phyloP scores from a whole-genome alignment of 2,113 vertebrate genomes.

The Ptyas mucosa region DNA sequence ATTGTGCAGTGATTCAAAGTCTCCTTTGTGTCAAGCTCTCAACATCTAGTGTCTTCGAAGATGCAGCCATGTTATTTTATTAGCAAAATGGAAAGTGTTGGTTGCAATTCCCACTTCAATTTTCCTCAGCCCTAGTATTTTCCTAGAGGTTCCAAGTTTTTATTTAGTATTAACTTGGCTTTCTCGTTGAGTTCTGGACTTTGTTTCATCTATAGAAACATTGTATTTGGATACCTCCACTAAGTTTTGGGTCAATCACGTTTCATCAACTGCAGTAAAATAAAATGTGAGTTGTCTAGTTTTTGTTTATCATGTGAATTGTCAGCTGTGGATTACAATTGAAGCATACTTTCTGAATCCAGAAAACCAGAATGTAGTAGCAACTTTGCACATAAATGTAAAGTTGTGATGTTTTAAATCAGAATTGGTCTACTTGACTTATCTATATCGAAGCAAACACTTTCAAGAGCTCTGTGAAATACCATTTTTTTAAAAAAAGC shows the following conservation, averaged over 20 bases:
- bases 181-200: background rate
- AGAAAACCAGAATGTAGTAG: background rate
- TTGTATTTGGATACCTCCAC: background rate
- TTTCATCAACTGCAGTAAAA: background rate
- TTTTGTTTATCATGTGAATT: background rate
- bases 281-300: background rate
- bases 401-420: background rate
- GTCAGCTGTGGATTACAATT: background rate
- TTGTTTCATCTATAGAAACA: background rate
- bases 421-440: background rate
- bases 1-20: background rate
- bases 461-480: background rate
- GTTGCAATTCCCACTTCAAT: background rate
- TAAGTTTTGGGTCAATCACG: background rate
- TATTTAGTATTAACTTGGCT: background rate
- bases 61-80: background rate
- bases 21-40: background rate
- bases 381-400: background rate
- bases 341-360: background rate
- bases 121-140: background rate
- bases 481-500: background rate
- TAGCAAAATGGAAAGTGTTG: background rate
- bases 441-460: background rate
- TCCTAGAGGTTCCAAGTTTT: background rate
- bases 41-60: background rate